A percentile compares a stretch with the other conserved stretches of the same genome.
Conservation (phyloP, 2,113 vertebrate genomes). For the Bombycilla garrulus region DNA sequence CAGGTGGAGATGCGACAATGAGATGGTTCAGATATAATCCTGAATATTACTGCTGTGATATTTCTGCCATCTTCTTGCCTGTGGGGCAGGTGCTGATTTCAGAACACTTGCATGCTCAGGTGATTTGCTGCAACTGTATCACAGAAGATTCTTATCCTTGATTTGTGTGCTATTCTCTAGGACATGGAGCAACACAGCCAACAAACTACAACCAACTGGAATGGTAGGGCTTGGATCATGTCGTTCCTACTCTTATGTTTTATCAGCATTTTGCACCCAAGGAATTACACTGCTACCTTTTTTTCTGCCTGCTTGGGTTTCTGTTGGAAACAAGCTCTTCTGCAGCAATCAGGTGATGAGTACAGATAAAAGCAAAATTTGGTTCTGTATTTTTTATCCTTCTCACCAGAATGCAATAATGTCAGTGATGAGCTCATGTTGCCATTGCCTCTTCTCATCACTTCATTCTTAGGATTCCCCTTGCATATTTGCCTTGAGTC, state of each 20-base stretch:
- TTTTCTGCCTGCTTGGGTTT: not conserved
- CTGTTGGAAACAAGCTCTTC: not conserved
- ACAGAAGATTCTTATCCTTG: not conserved
- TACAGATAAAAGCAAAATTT: not conserved
- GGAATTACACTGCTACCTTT: not conserved
- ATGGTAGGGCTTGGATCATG: not conserved
- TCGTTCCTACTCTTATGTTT: accelerated
- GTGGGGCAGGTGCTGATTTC: not conserved
- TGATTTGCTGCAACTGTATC: not conserved
- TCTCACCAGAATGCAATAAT: not conserved
- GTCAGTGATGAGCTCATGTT: not conserved
- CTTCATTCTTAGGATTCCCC: not conserved
- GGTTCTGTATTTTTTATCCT: not conserved
- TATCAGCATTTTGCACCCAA: not conserved
- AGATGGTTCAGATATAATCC: not conserved
- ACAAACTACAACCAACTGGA: not conserved
- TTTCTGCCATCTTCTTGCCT: not conserved
- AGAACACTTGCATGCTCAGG: not conserved
- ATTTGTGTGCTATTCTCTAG: not conserved
- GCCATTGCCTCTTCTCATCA: not conserved
- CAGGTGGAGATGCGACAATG: accelerated
- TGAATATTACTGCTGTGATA: not conserved
- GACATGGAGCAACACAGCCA: not conserved
- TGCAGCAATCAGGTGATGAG: not conserved
- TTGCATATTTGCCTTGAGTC: not conserved